Evolutionary conservation across 2,888 invertebrate genomes (phyloP).

Genomic region (Andrena hattorfiana): DNA sequence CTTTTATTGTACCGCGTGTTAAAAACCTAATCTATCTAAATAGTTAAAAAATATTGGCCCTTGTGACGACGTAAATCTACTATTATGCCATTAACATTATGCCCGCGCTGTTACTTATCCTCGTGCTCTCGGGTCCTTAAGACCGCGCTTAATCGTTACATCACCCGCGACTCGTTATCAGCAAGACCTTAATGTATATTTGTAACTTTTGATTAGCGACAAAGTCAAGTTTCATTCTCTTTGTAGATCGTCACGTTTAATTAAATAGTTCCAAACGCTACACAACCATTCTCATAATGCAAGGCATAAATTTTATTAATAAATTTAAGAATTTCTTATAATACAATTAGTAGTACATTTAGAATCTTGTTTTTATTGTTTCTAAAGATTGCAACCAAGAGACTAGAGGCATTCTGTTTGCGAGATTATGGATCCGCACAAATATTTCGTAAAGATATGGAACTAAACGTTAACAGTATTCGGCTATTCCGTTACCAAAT

Average conservation of each 20-base stretch:
- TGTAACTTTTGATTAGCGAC: slow-evolving; percentile 37
- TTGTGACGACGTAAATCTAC: slow-evolving; percentile 44
- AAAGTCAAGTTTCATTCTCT: slow-evolving; percentile 21
- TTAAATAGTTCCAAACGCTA: slow-evolving; percentile 18
- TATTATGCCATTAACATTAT: slow-evolving; percentile 41
- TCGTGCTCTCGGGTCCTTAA: slow-evolving; percentile 24
- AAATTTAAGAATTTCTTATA: slow-evolving; percentile 30
- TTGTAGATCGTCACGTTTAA: slow-evolving; percentile 6
- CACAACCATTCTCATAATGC: slow-evolving; percentile 18
- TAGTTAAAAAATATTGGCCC: slow-evolving; percentile 61
- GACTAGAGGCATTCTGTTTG: slow-evolving; percentile 55
- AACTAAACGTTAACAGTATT: slow-evolving; percentile 14
- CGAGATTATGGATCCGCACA: slow-evolving; percentile 16
- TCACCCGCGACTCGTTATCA: slow-evolving; percentile 27
- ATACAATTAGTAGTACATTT: slow-evolving; percentile 38
- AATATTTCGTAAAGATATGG: slow-evolving; percentile 15
- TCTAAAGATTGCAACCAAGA: slow-evolving; percentile 49
- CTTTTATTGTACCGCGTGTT: slow-evolving; percentile 42
- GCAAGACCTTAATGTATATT: slow-evolving; percentile 27
- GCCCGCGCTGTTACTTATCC: slow-evolving; percentile 21
- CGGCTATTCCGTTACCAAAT: slow-evolving; percentile 8
- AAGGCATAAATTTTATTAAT: slow-evolving; percentile 42
- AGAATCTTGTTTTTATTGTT: slow-evolving; percentile 24
- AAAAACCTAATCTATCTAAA: slow-evolving; percentile 50
- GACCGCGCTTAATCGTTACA: slow-evolving; percentile 21